Conservation (phyloP, 2,888 invertebrate species). For the Petrolisthes cinctipes region DNA sequence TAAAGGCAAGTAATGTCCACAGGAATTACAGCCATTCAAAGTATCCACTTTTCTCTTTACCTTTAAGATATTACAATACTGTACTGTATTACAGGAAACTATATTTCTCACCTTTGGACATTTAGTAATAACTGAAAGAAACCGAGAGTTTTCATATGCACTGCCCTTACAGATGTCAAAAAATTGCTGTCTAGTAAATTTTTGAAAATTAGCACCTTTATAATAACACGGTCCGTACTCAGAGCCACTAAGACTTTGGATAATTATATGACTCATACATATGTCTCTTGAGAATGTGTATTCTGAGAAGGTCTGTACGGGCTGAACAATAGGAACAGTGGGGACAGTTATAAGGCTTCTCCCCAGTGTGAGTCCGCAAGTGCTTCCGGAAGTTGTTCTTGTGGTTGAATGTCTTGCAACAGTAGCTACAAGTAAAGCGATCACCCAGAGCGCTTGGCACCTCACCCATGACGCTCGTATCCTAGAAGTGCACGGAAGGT, state of each 20-base stretch:
- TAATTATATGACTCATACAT: neutral
- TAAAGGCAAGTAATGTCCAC: too few relatives aligned
- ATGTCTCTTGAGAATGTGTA: conserved; percentile 44
- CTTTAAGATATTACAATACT: too few relatives aligned
- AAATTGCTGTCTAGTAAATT: too few relatives aligned
- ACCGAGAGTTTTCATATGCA: too few relatives aligned
- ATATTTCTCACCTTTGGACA: too few relatives aligned
- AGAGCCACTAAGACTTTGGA: neutral
- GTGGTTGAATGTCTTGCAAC: conserved; percentile 54
- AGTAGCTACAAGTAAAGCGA: conserved; percentile 57
- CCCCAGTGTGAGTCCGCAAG: conserved; percentile 56
- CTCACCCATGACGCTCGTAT: conserved; percentile 39
- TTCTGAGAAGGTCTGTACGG: conserved; percentile 43
- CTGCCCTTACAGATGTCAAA: too few relatives aligned
- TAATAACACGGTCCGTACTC: neutral
- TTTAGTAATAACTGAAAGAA: too few relatives aligned
- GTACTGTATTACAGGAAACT: too few relatives aligned
- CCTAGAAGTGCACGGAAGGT: conserved; percentile 56
- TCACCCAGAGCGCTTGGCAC: conserved; percentile 39
- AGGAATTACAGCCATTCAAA: too few relatives aligned
- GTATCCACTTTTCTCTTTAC: too few relatives aligned
- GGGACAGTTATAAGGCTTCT: conserved; percentile 57
- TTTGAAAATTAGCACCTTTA: neutral
- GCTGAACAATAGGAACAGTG: conserved; percentile 52
- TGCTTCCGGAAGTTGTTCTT: conserved; percentile 57